These are phyloP conservation scores for Tipula confusa DNA, from an alignment of 2,888 invertebrate species.

Conservation along the genomic window DNA sequence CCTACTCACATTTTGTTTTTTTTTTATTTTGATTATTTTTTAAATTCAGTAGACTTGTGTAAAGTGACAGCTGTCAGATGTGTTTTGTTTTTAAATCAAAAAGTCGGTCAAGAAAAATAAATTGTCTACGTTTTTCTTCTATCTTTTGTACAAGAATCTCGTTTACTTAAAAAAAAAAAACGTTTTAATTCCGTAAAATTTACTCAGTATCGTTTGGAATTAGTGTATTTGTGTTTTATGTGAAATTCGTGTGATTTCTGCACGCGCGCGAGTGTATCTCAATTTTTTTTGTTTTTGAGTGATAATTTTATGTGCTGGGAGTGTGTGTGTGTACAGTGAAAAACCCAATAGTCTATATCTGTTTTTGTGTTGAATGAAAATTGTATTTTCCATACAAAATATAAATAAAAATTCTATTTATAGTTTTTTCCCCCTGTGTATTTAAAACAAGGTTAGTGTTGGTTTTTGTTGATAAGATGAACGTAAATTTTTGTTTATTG, in stretches of 20 bases:
- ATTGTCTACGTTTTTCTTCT: neutral
- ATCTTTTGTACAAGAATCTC: neutral
- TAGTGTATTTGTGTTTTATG: neutral
- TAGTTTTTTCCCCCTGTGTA: neutral
- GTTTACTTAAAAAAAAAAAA: neutral
- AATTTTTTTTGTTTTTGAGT: neutral
- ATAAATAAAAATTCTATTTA: neutral
- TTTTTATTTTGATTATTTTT: neutral
- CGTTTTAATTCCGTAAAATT: neutral
- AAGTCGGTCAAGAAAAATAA: neutral
- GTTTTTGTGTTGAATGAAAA: neutral
- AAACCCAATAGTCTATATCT: neutral
- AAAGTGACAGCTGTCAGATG: conserved; percentile 25
- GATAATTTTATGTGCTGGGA: neutral
- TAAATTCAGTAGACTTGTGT: neutral
- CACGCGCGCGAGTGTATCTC: neutral
- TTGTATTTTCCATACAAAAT: neutral
- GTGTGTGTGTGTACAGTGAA: neutral
- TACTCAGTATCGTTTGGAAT: neutral
- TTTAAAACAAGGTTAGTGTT: conserved; percentile 1
- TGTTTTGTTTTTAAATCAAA: neutral
- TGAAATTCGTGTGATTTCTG: neutral
- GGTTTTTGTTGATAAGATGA: too few relatives aligned
- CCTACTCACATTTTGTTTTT: neutral
- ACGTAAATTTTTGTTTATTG: neutral